Base-by-base conservation (phyloP, 2,797 vertebrate species). In the Brotula barbata region DNA sequence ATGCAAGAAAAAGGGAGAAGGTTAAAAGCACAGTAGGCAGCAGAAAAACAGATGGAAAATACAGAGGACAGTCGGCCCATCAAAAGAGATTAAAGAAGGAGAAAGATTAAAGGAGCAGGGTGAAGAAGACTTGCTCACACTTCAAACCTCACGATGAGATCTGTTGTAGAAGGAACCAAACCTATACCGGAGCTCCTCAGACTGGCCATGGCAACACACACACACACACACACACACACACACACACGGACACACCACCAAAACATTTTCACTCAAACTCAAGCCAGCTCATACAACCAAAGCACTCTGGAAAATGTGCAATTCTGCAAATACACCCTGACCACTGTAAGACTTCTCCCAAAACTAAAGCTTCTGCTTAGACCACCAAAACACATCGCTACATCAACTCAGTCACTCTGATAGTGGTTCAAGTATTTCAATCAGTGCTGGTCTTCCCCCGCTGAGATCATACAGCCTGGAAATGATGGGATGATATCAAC, bases 351-450 rank as follows among this genome's bases (percentile, higher is more conserved):
- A 49, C 64, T 71, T 63, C 67, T 72, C 59, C 76, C 57, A 52
- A 80, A 83, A 70, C 54, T 50, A 81, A 87, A 71, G 70, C 81
- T 73, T 73, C 71, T 62, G 67, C 68, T 68, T 34, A 33, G 55
- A 75, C 77, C 72, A 50, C 82, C 73, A 66, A 71, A 82, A 83
- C 85, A 81, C 84, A 82, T 75, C 73, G 61, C 73, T 68, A 23
- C 9, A 81, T 81, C 73, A 78, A 80, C 76, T 70, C 8, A 4
- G 77, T 64, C 61, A 39, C 41, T 44, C 56, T 36, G 71, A 71
- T 57, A 53, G 60, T 12, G 65, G 41, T 42, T 41, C 64, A 70
- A n/a, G 68, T 39, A 54, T 73, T 82, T 77, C 44, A 85, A 79
- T 78, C 66, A 55, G 40, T 65, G 48, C 68, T 21, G 5, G 49